These are phyloP conservation scores for Parauchenoglanis ngamensis DNA, from an alignment of 2,797 vertebrate species.

Conservation along the genomic window DNA sequence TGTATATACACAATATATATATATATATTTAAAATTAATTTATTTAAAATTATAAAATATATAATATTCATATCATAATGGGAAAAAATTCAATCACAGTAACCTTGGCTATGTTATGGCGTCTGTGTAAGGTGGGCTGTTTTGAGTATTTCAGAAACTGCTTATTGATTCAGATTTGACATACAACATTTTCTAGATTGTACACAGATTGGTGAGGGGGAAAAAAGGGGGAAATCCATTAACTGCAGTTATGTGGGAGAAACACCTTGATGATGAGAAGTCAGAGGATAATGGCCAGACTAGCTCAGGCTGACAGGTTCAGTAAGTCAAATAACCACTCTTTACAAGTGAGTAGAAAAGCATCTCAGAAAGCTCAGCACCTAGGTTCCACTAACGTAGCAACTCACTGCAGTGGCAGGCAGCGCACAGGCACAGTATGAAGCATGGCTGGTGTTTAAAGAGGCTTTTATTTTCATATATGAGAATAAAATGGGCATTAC, in stretches of 20 bases:
- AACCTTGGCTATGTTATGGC: background rate
- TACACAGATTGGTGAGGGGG: background rate
- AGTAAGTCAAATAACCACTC: background rate
- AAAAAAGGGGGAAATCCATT: background rate
- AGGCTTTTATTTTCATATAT: too few species aligned
- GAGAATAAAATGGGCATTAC: too few species aligned
- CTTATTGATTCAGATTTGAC: background rate
- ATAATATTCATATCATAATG: background rate
- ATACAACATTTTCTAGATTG: background rate
- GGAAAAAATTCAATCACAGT: background rate
- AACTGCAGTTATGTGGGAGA: background rate
- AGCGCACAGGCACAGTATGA: too few species aligned
- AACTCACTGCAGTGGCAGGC: too few species aligned
- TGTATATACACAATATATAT: too few species aligned
- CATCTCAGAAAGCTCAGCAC: background rate
- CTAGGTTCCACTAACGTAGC: too few species aligned
- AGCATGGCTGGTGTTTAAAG: too few species aligned
- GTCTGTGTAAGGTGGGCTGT: background rate
- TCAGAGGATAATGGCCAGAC: background rate
- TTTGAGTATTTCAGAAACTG: conserved; percentile 13
- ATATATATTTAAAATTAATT: too few species aligned
- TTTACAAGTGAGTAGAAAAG: background rate
- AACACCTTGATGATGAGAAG: background rate
- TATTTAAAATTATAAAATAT: too few species aligned
- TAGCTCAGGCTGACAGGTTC: background rate